Percentiles rank a stretch among this genome's conserved stretches.
phyloP scores from a whole-genome alignment of 2,113 vertebrate genomes.

The Eubucco bourcierii region DNA sequence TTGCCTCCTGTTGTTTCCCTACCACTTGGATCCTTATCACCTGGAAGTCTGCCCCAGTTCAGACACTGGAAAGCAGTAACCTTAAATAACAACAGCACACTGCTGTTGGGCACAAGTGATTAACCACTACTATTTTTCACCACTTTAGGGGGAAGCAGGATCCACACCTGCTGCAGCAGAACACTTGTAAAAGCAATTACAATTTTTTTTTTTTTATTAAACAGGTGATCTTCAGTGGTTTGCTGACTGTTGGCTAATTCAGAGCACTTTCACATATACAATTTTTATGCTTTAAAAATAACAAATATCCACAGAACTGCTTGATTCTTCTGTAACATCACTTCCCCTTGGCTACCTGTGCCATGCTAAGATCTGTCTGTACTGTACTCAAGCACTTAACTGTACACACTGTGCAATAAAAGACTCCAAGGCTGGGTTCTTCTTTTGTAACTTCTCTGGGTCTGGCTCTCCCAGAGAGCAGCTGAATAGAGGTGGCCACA shows the following conservation, averaged over 20 bases:
- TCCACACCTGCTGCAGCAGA: not conserved
- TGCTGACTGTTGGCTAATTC: not conserved
- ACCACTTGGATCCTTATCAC: rapidly evolving
- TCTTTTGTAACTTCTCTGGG: not conserved
- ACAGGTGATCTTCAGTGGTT: not conserved
- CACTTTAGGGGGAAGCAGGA: not conserved
- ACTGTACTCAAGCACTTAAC: not conserved
- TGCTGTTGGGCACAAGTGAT: not conserved
- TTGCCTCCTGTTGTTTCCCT: not conserved
- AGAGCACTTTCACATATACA: not conserved
- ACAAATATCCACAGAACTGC: not conserved
- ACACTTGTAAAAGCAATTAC: not conserved
- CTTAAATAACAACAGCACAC: not conserved
- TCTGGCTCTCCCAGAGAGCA: not conserved
- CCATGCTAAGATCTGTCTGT: not conserved
- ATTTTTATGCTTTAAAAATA: not conserved
- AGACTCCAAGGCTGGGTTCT: not conserved
- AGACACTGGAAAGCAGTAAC: not conserved
- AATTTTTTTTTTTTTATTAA: not conserved
- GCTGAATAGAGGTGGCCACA: not conserved
- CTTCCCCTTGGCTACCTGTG: not conserved
- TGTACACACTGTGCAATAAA: not conserved
- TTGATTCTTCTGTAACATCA: not conserved
- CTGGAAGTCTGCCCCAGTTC: not conserved
- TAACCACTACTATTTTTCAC: not conserved